These are phyloP conservation scores for Casuarius casuarius DNA, from an alignment of 2,113 vertebrate genomes.

Conservation along the genomic window DNA sequence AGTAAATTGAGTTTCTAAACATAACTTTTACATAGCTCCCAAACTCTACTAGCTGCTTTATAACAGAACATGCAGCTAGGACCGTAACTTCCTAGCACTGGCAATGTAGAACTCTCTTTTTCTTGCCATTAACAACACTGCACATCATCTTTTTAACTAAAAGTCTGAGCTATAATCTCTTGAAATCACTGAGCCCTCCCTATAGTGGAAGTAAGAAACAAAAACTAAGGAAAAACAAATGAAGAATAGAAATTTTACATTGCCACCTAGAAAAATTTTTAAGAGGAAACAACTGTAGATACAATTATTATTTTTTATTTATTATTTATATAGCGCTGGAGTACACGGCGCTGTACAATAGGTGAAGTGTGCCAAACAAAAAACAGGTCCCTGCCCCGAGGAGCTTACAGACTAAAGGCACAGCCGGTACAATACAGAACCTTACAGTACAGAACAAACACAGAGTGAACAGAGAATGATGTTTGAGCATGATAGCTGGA, in stretches of 20 bases:
- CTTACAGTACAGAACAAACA: conserved; percentile 70
- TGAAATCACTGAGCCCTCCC: conserved; percentile 20
- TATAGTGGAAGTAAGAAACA: not conserved
- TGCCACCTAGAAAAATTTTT: not conserved
- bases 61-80: not conserved
- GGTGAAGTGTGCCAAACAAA: conserved; percentile 71
- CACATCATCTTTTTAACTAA: not conserved
- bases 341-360: conserved; percentile 61
- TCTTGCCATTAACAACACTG: not conserved
- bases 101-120: not conserved
- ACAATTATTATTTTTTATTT: conserved; percentile 53
- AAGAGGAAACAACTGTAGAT: not conserved
- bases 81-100: not conserved
- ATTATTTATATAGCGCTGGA: conserved; percentile 71
- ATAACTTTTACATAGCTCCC: not conserved
- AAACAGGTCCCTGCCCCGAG: conserved; percentile 69
- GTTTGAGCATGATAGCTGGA: conserved; percentile 66
- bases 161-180: not conserved
- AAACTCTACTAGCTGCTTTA: not conserved
- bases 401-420: conserved; percentile 71
- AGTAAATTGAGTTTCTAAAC: conserved; percentile 36
- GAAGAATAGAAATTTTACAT: not conserved
- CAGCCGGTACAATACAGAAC: conserved; percentile 67
- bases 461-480: conserved; percentile 71
- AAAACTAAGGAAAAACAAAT: not conserved